Conservation (phyloP, 2,797 vertebrate genomes). For the Tympanoctomys barrerae region DNA sequence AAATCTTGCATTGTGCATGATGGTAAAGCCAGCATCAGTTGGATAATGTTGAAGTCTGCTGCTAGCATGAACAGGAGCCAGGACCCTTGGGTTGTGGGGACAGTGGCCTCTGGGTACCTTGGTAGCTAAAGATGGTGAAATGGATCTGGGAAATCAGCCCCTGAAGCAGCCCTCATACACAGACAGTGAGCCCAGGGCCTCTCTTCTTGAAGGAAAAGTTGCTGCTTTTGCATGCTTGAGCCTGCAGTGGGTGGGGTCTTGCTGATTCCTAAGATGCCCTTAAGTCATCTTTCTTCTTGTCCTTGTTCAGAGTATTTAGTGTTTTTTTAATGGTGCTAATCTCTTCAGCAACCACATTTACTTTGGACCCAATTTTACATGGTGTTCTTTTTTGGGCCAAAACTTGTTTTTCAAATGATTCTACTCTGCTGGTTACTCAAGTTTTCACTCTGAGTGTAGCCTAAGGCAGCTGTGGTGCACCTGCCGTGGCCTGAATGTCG, state of each 20-base stretch:
- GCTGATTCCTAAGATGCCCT: not conserved
- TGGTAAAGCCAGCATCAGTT: not conserved
- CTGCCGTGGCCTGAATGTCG: not conserved
- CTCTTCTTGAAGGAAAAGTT: not conserved
- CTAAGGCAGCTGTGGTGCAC: not conserved
- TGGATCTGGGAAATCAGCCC: not conserved
- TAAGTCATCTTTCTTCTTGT: not conserved
- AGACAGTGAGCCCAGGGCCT: not conserved
- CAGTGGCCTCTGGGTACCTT: not conserved
- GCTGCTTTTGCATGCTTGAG: not conserved
- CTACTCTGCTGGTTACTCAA: not conserved
- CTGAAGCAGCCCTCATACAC: not conserved
- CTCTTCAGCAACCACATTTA: not conserved
- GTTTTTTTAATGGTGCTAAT: not conserved
- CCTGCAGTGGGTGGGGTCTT: not conserved
- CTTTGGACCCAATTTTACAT: not conserved
- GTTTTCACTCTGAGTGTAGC: not conserved
- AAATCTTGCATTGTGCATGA: not conserved
- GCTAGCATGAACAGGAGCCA: not conserved
- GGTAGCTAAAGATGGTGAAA: not conserved
- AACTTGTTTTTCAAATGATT: not conserved
- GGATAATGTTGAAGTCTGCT: not conserved
- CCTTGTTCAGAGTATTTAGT: not conserved
- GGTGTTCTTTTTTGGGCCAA: not conserved
- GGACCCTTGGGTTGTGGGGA: not conserved